Evolutionary conservation across 2,888 invertebrate species (phyloP).

Genomic region (Chalcis sispes): DNA sequence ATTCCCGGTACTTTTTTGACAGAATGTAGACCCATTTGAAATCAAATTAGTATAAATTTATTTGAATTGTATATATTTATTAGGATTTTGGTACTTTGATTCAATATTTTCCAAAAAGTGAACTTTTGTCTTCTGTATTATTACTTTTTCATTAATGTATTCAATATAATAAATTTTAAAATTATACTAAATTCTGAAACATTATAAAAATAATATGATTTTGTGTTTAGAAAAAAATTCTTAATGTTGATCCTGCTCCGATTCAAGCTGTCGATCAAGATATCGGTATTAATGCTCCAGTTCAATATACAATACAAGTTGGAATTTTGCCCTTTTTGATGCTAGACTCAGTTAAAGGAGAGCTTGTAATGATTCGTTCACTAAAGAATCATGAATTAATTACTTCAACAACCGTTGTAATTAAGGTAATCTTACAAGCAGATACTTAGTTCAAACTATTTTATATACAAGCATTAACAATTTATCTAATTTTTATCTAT

Average conservation of each 20-base stretch:
- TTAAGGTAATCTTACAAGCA: too few relatives aligned
- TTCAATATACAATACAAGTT: constrained; percentile 83
- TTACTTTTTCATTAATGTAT: not conserved
- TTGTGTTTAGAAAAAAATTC: constrained; percentile 79
- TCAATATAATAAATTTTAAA: not conserved
- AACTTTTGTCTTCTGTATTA: constrained; percentile 1
- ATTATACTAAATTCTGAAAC: too few relatives aligned
- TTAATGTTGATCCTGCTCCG: constrained; percentile 84
- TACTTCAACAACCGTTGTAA: constrained; percentile 87
- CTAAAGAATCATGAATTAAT: constrained; percentile 81
- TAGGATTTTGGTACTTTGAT: too few relatives aligned
- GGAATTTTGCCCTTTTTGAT: constrained; percentile 81
- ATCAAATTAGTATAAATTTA: too few relatives aligned
- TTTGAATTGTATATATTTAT: not conserved
- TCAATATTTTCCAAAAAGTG: too few relatives aligned
- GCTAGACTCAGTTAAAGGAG: constrained; percentile 82
- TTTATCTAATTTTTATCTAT: too few relatives aligned
- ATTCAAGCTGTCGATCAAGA: constrained; percentile 90
- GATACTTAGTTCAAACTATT: too few relatives aligned
- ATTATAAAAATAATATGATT: too few relatives aligned
- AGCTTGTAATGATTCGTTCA: constrained; percentile 79
- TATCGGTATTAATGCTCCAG: constrained; percentile 84
- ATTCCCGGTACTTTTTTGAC: too few relatives aligned
- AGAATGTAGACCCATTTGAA: too few relatives aligned
- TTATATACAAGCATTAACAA: too few relatives aligned